Percentiles rank a stretch among this genome's conserved stretches.
These are phyloP conservation scores for Melanotaenia boesemani DNA, from an alignment of 2,797 vertebrate species.

Conservation along the genomic window DNA sequence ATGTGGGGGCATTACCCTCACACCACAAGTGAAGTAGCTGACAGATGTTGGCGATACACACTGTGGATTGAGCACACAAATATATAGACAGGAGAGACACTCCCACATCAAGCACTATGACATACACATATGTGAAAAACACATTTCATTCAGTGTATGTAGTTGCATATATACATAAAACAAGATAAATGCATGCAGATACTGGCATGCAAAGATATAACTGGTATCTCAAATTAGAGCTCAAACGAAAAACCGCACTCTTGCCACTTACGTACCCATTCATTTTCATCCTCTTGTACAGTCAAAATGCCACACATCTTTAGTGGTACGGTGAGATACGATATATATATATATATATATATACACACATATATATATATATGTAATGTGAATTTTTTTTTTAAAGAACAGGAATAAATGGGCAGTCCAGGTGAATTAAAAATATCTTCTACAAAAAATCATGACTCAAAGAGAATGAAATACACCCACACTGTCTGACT, in stretches of 20 bases:
- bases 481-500: slow-evolving; percentile 81
- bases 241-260: slow-evolving; percentile 26
- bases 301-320: slow-evolving; percentile 42
- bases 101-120: slow-evolving; percentile 54
- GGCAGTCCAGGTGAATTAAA: slow-evolving; percentile 67
- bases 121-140: slow-evolving; percentile 55
- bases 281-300: slow-evolving; percentile 42
- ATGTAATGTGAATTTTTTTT: slow-evolving; percentile 41
- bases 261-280: slow-evolving; percentile 47
- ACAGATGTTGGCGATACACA: slow-evolving; percentile 54
- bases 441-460: slow-evolving; percentile 67
- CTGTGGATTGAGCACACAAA: slow-evolving; percentile 37
- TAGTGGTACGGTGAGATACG: slow-evolving; percentile 29
- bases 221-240: slow-evolving; percentile 47
- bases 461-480: slow-evolving; percentile 78
- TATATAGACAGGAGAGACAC: slow-evolving; percentile 49
- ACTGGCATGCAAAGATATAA: slow-evolving; percentile 46
- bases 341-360: too few relatives aligned
- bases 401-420: slow-evolving; percentile 37
- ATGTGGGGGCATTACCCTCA: slow-evolving; percentile 55
- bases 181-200: slow-evolving; percentile 40
- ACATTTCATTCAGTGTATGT: slow-evolving; percentile 50
- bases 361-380: slow-evolving; percentile 7
- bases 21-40: slow-evolving; percentile 57
- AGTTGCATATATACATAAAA: slow-evolving; percentile 38